phyloP scores from a whole-genome alignment of 2,797 vertebrate species.

The Anabacerthia variegaticeps region DNA sequence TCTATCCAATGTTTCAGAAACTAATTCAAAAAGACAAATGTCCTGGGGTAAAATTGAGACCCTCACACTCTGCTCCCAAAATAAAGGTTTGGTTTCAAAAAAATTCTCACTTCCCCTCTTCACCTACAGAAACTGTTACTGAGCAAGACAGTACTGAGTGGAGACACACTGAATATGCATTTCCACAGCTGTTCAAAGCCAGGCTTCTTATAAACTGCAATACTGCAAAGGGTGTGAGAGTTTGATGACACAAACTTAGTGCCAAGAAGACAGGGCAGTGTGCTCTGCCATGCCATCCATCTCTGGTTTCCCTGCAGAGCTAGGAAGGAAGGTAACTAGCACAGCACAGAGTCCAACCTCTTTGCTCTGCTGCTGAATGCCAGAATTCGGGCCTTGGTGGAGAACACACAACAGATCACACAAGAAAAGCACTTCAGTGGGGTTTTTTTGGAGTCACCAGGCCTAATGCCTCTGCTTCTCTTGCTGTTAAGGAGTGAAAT shows the following conservation, averaged over 20 bases:
- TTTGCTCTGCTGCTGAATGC: not conserved
- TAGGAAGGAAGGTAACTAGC: not conserved
- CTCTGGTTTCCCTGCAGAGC: not conserved
- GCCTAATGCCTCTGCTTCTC: not conserved
- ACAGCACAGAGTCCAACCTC: not conserved
- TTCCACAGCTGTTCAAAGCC: not conserved
- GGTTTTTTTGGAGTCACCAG: not conserved
- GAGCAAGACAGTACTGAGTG: not conserved
- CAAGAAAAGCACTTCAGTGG: not conserved
- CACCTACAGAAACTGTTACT: not conserved
- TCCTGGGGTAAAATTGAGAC: not conserved
- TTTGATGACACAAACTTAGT: not conserved
- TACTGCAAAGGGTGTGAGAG: rapidly evolving
- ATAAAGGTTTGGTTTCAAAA: not conserved
- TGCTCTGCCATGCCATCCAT: not conserved
- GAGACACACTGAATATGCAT: not conserved
- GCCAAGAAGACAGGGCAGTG: not conserved
- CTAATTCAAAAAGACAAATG: not conserved
- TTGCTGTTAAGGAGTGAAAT: not conserved
- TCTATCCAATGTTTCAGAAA: not conserved
- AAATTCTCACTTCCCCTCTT: not conserved
- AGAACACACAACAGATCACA: not conserved
- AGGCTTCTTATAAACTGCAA: not conserved
- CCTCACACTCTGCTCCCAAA: not conserved
- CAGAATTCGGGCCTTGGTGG: not conserved